Base-by-base conservation (phyloP, 2,888 invertebrate genomes). In the Automeris io region DNA sequence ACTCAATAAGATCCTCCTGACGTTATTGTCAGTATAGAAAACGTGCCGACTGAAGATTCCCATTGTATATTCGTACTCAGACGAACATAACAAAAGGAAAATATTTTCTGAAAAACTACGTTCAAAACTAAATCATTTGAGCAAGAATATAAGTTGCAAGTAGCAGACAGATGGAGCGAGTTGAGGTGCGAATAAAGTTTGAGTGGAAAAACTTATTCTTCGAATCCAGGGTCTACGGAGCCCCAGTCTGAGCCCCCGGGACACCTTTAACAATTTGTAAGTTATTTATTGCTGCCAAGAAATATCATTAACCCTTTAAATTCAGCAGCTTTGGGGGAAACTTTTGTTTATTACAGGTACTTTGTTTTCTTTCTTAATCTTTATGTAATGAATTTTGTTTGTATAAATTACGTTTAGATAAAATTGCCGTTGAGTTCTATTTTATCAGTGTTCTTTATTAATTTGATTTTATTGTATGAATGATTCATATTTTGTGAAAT, bases 141-240 rank as follows among this genome's bases (percentile, higher is more conserved):
- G 73, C 53, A 74, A 75, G 77, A 79, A 79, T 81, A 80, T 77
- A 85, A 82, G 78, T 82, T 79, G 70, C 60, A 57, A 75, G 70
- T 71, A 63, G 61, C 66, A 66, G 66, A 70, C 69, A 68, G 71
- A 73, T 69, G 68, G 73, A 56, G 57, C 61, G 62, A 67, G 43
- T 67, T 61, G 79, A 83, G 85, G 85, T 82, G 82, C 76, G 75
- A 83, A 82, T 78, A 79, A 85, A 83, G 75, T 82, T 86, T 72
- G 78, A 82, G 82, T 81, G 78, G 78, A 79, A 85, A 85, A 86
- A 86, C 71, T 81, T 81, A 74, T 77, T 75, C 77, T 48, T 69
- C 67, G 71, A 73, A 75, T 72, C 73, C 72, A 58, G 67, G 66
- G 70, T 61, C 65, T 63, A 60, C 57, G 47, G 50, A 54, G 54